phyloP scores from a whole-genome alignment of 53 echinoderm and acorn worm genomes.

The Astropecten irregularis region DNA sequence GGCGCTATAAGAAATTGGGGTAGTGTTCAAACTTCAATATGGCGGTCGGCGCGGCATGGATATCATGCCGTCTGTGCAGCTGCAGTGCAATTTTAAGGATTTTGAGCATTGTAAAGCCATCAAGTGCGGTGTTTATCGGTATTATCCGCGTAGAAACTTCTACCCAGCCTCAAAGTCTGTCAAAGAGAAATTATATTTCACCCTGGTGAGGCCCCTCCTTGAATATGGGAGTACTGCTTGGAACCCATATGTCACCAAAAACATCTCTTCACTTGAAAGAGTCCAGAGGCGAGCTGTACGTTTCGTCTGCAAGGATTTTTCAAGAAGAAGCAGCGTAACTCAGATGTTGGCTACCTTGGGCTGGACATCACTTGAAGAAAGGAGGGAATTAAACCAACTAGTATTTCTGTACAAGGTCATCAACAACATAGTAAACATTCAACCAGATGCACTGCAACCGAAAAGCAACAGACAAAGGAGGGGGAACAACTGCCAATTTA shows the following conservation, averaged over 20 bases:
- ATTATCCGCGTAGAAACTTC: too few relatives aligned
- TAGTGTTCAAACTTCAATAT: too few relatives aligned
- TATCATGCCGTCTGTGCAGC: too few relatives aligned
- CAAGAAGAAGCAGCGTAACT: not conserved
- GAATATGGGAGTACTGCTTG: conserved; percentile 35
- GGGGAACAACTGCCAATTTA: not conserved
- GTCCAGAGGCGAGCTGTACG: conserved; percentile 24
- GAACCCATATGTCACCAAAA: not conserved
- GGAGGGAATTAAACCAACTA: not conserved
- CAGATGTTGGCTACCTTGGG: not conserved
- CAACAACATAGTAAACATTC: not conserved
- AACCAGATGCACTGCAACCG: not conserved
- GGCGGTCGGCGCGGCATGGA: too few relatives aligned
- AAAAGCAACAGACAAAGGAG: not conserved
- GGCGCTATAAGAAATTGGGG: too few relatives aligned
- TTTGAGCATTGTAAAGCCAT: too few relatives aligned
- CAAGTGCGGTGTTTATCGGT: too few relatives aligned
- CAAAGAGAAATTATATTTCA: conserved; percentile 28
- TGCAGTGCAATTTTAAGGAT: too few relatives aligned
- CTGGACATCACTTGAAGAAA: conserved; percentile 4
- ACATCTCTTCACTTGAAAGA: not conserved
- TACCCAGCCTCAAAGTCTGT: conserved; percentile 2
- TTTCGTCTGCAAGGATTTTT: not conserved
- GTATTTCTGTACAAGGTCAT: not conserved
- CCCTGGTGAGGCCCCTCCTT: conserved; percentile 39